Evolutionary conservation across 2,113 vertebrate genomes (phyloP).

Genomic region (Erythrolamprus reginae): DNA sequence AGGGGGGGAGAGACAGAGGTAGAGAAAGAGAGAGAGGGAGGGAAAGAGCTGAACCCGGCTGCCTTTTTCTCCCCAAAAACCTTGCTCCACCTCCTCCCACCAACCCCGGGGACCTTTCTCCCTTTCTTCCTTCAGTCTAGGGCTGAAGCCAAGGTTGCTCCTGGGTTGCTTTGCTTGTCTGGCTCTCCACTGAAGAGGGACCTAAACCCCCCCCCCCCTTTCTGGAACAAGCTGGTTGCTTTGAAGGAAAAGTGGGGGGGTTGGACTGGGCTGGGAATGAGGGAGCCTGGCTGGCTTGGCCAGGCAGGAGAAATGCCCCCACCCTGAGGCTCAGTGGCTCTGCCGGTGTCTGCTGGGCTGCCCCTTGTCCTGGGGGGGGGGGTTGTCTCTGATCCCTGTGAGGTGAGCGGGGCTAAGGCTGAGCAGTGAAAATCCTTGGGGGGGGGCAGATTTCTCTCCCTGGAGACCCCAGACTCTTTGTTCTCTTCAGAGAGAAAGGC

Average conservation of each 20-base stretch:
- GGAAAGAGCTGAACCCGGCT: background rate
- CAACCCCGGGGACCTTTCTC: background rate
- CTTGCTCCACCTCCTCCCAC: background rate
- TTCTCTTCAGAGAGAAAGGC: background rate
- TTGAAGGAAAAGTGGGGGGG: background rate
- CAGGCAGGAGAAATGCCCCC: background rate
- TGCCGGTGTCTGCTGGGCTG: background rate
- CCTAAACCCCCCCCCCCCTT: no score
- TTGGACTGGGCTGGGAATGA: background rate
- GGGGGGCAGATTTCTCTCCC: background rate
- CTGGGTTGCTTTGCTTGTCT: background rate
- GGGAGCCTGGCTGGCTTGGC: background rate
- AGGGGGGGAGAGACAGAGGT: no score
- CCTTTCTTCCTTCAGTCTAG: background rate
- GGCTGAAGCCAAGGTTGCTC: background rate
- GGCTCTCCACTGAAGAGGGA: background rate
- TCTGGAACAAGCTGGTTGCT: background rate
- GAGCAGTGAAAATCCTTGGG: background rate
- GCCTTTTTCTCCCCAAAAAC: background rate
- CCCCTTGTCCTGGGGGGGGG: background rate
- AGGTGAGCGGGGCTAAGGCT: background rate
- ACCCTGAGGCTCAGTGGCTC: background rate
- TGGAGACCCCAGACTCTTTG: background rate
- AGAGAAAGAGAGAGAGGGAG: no score
- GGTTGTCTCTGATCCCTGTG: background rate